phyloP scores from a whole-genome alignment of 1,140 invertebrate genomes.

The Mylabris phalerata region DNA sequence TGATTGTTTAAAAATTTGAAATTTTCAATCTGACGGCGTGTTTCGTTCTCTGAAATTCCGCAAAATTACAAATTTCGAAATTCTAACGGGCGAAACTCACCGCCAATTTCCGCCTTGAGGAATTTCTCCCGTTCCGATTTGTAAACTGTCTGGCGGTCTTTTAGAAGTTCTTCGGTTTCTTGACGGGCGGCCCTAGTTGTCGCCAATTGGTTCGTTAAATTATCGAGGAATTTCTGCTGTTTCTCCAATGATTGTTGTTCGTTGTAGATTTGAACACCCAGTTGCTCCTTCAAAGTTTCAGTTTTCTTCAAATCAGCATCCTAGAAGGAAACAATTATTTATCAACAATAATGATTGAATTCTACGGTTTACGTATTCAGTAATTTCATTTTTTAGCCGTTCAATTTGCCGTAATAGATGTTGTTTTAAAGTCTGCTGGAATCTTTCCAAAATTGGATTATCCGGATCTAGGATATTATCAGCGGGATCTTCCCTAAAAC shows the following conservation, averaged over 20 bases:
- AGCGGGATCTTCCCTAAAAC: not conserved
- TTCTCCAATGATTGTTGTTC: conserved; percentile 31
- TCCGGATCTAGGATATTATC: conserved; percentile 48
- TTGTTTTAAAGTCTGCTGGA: conserved; percentile 53
- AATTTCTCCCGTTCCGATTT: conserved; percentile 24
- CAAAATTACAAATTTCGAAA: too few relatives aligned
- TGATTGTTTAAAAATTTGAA: conserved; percentile 45
- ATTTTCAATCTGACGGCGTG: conserved; percentile 46
- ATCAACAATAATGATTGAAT: too few relatives aligned
- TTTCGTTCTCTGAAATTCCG: conserved; percentile 26
- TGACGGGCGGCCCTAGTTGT: conserved; percentile 27
- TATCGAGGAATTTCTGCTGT: conserved; percentile 32
- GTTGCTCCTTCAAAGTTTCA: conserved; percentile 24
- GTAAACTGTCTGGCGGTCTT: conserved; percentile 23
- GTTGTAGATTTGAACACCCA: conserved; percentile 37
- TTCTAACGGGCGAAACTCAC: not conserved
- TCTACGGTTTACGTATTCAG: conserved; percentile 45
- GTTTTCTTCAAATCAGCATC: conserved; percentile 33
- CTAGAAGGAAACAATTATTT: not conserved
- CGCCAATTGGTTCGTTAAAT: conserved; percentile 26
- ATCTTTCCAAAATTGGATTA: conserved; percentile 57
- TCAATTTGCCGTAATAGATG: conserved; percentile 52
- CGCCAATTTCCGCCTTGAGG: not conserved
- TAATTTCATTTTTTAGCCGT: conserved; percentile 50
- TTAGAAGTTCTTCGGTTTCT: conserved; percentile 30